Evolutionary conservation across 2,797 vertebrate species (phyloP).

Genomic region (Xiphophorus birchmanni): DNA sequence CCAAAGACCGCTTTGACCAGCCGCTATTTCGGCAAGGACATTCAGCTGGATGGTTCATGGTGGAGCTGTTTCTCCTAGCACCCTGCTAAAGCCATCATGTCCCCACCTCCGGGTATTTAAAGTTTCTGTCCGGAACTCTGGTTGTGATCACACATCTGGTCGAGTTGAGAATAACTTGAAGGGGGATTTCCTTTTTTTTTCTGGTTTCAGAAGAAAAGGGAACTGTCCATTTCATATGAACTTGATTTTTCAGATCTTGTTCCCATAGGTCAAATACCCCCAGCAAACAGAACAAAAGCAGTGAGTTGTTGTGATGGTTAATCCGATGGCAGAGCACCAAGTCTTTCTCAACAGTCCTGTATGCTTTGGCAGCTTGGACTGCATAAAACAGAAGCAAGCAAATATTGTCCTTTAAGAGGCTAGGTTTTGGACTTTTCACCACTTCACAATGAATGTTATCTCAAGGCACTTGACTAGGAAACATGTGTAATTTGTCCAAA

Average conservation of each 20-base stretch:
- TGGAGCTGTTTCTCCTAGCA: background rate
- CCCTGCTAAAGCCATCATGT: background rate
- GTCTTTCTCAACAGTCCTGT: background rate
- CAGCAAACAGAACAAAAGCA: conserved; percentile 23
- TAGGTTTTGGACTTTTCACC: background rate
- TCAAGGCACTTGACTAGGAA: background rate
- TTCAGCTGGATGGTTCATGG: background rate
- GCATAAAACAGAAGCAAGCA: background rate
- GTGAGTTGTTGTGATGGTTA: conserved; percentile 18
- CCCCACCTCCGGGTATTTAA: background rate
- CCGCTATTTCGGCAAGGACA: conserved; percentile 10
- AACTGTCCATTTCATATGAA: background rate
- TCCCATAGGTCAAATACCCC: conserved; percentile 16
- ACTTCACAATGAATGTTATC: background rate
- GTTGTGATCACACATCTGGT: conserved; percentile 42
- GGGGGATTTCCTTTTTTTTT: conserved; percentile 65
- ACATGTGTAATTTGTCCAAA: background rate
- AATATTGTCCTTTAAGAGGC: background rate
- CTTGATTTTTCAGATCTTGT: background rate
- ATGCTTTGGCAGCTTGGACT: background rate
- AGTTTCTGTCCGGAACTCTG: conserved; percentile 59
- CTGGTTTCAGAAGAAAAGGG: conserved; percentile 12
- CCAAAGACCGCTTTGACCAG: conserved; percentile 5
- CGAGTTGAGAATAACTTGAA: background rate
- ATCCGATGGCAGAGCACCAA: background rate